Percentiles rank a stretch among this genome's conserved stretches.
phyloP scores from a whole-genome alignment of 2,888 invertebrate genomes.

The Drosophila macrothrix region DNA sequence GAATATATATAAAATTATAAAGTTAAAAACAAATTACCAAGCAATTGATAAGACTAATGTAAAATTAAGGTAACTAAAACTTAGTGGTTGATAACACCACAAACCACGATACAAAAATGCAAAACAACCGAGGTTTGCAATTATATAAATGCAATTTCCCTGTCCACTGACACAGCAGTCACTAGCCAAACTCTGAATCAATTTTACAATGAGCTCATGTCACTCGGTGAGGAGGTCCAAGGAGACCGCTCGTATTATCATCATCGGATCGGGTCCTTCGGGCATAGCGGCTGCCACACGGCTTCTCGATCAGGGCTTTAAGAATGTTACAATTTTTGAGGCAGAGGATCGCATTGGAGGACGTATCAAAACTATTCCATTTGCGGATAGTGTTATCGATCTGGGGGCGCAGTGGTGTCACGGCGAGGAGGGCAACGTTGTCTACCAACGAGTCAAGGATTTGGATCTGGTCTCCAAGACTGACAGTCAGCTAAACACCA shows the following conservation, averaged over 20 bases:
- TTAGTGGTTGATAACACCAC: constrained; percentile 23
- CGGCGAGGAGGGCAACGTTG: constrained; percentile 88
- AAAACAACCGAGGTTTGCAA: background rate
- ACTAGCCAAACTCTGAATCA: background rate
- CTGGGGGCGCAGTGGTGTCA: constrained; percentile 91
- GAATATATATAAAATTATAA: background rate
- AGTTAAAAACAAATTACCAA: background rate
- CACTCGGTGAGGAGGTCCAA: constrained; percentile 23
- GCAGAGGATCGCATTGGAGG: constrained; percentile 89
- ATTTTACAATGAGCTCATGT: constrained; percentile 32
- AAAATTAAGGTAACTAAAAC: background rate
- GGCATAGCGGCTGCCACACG: constrained; percentile 84
- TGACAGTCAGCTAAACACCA: constrained; percentile 50
- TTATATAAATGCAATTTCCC: constrained; percentile 11
- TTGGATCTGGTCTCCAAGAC: constrained; percentile 73
- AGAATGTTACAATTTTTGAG: constrained; percentile 87
- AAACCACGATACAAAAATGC: constrained; percentile 22
- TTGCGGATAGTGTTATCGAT: constrained; percentile 88
- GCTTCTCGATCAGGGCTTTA: constrained; percentile 84
- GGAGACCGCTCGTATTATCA: constrained; percentile 76
- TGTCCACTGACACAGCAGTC: constrained; percentile 6
- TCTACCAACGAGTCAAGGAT: constrained; percentile 86
- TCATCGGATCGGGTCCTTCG: constrained; percentile 84
- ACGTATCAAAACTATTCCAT: constrained; percentile 86
- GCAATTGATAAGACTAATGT: constrained; percentile 1